Conservation (phyloP, 2,113 vertebrate genomes). For the Zosterops pallidus region DNA sequence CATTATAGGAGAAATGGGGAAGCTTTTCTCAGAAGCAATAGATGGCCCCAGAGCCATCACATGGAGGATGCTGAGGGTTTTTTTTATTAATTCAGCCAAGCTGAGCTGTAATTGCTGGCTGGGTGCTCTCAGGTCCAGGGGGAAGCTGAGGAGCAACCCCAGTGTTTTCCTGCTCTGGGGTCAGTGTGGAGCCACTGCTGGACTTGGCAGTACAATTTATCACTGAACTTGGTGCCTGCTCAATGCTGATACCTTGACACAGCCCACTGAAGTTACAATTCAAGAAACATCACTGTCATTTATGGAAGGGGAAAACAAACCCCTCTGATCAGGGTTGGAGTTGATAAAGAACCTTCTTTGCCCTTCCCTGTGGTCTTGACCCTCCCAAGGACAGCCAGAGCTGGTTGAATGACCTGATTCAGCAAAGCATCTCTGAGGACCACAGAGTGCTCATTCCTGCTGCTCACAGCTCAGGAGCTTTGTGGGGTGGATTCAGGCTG, state of each 20-base stretch:
- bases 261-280: background rate
- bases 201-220: background rate
- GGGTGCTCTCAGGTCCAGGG: accelerated
- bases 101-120: background rate
- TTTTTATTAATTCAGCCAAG: background rate
- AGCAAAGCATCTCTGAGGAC: background rate
- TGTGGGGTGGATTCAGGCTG: background rate
- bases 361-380: background rate
- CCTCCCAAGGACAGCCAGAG: accelerated
- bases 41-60: accelerated
- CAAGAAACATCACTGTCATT: accelerated
- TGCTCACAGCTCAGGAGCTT: background rate
- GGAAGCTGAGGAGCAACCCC: background rate
- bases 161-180: accelerated
- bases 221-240: background rate
- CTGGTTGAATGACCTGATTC: background rate
- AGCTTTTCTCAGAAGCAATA: background rate
- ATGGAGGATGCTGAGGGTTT: accelerated
- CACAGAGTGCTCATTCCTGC: background rate
- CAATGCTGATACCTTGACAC: accelerated
- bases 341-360: background rate
- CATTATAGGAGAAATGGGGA: background rate
- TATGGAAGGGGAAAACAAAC: background rate
- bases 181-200: accelerated
- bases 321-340: accelerated